Percentiles rank a stretch among this genome's conserved stretches.
These are phyloP conservation scores for Indicator indicator DNA, from an alignment of 2,113 vertebrate species.

Conservation along the genomic window DNA sequence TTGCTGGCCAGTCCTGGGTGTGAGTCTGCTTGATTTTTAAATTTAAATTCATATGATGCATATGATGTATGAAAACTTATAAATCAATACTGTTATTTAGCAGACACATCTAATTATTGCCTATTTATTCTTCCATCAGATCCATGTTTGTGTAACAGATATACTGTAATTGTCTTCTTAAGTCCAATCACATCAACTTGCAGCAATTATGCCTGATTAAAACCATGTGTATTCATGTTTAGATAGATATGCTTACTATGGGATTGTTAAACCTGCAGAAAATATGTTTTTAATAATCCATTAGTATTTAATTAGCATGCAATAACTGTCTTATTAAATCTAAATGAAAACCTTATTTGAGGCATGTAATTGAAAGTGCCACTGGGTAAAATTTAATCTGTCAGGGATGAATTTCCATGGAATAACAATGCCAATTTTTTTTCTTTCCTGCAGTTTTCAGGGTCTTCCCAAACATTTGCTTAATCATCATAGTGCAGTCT, in stretches of 20 bases:
- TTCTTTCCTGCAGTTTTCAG: conserved; percentile 49
- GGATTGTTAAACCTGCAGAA: conserved; percentile 68
- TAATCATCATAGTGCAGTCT: conserved; percentile 55
- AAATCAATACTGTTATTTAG: conserved; percentile 14
- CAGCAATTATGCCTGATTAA: conserved; percentile 61
- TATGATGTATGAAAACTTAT: neutral
- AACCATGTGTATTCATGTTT: conserved; percentile 64
- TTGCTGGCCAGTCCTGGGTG: neutral
- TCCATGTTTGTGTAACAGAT: conserved; percentile 16
- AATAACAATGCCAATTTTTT: conserved; percentile 47
- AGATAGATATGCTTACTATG: conserved; percentile 54
- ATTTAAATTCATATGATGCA: neutral
- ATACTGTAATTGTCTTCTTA: conserved; percentile 35
- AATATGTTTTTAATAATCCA: conserved; percentile 73
- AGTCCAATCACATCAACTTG: conserved; percentile 55
- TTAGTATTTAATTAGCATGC: conserved; percentile 72
- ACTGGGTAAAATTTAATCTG: conserved; percentile 70
- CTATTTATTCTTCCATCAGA: conserved; percentile 48
- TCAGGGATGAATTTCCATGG: conserved; percentile 49
- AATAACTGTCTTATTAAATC: conserved; percentile 77
- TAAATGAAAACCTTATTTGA: conserved; percentile 73
- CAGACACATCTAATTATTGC: conserved; percentile 27
- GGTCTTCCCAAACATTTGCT: conserved; percentile 18
- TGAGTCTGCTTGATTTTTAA: neutral
- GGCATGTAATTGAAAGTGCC: conserved; percentile 69